Conservation (phyloP, 2,113 vertebrate genomes). For the Glareola pratincola region DNA sequence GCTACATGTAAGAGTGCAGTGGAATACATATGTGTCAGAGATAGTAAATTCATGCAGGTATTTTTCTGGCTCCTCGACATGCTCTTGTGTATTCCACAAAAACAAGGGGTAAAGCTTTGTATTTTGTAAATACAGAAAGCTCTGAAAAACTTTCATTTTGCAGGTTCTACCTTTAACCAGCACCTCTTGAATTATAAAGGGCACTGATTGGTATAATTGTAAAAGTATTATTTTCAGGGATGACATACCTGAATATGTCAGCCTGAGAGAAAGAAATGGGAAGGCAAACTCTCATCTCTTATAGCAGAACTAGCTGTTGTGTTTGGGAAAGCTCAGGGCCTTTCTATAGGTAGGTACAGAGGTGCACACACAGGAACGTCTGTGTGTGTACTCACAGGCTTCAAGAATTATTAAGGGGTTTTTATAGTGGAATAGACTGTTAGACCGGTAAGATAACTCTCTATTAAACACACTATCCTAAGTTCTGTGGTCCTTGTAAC, state of each 20-base stretch:
- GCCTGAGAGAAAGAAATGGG: not conserved
- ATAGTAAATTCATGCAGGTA: not conserved
- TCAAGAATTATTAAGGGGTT: not conserved
- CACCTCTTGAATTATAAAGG: not conserved
- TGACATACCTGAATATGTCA: not conserved
- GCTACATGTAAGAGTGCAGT: not conserved
- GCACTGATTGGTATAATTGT: not conserved
- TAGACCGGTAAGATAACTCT: not conserved
- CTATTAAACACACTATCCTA: not conserved
- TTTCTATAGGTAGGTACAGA: not conserved
- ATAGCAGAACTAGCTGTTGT: not conserved
- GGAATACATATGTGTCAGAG: not conserved
- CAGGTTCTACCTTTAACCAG: not conserved
- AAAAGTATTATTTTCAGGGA: not conserved
- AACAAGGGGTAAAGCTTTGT: not conserved
- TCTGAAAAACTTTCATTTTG: not conserved
- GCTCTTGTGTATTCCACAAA: not conserved
- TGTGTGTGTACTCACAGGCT: not conserved
- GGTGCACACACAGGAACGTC: not conserved
- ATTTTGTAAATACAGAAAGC: no score
- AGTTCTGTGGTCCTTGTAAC: not conserved
- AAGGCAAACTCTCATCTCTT: not conserved
- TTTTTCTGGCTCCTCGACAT: not conserved
- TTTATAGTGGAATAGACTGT: not conserved
- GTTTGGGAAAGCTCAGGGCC: not conserved